These are phyloP conservation scores for Pedetes capensis DNA, from an alignment of 2,113 vertebrate species.

Conservation along the genomic window DNA sequence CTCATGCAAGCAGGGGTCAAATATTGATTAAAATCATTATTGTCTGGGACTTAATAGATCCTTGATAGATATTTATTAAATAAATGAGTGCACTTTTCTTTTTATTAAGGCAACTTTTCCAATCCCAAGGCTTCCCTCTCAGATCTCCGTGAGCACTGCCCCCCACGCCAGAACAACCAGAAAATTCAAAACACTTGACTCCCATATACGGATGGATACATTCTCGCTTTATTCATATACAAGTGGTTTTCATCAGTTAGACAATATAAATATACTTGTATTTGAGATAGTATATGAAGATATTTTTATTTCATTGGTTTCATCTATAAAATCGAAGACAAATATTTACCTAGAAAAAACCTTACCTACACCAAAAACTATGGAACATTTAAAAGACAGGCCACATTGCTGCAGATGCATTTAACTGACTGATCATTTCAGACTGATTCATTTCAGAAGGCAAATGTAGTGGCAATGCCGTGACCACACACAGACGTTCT, in stretches of 20 bases:
- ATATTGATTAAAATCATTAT: not conserved
- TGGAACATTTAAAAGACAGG: not conserved
- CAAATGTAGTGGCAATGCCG: not conserved
- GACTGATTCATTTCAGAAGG: not conserved
- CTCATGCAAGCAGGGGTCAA: not conserved
- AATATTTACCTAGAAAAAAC: not conserved
- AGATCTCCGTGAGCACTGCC: not conserved
- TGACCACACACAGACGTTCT: not conserved
- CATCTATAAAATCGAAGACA: not conserved
- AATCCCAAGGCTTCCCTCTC: not conserved
- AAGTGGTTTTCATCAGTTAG: not conserved
- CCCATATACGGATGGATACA: not conserved
- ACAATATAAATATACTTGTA: not conserved
- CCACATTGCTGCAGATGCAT: not conserved
- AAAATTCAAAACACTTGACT: not conserved
- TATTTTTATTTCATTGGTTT: not conserved
- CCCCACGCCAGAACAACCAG: not conserved
- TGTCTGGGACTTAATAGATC: not conserved
- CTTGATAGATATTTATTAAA: not conserved
- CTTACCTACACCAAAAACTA: not conserved
- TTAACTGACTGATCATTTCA: not conserved
- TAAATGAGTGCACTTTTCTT: not conserved
- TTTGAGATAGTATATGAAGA: not conserved
- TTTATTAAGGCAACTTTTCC: not conserved
- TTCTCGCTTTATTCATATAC: not conserved